Conservation (phyloP, 2,797 vertebrate genomes). For the Macropus fuliginosus region DNA sequence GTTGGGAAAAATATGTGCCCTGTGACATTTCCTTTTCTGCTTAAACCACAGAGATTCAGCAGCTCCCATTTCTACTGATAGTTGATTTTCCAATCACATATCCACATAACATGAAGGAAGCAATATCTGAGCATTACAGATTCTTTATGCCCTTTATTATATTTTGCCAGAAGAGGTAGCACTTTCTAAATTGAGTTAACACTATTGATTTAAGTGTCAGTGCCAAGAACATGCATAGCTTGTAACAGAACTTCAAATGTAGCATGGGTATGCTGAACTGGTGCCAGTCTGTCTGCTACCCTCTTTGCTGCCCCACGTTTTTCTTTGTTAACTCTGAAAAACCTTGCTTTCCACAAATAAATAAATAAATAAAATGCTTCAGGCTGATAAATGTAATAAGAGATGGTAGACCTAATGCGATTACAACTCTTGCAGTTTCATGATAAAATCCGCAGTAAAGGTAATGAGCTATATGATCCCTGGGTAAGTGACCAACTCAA, state of each 20-base stretch:
- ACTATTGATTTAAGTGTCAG: constrained; percentile 74
- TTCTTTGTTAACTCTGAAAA: constrained; percentile 5
- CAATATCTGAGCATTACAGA: background rate
- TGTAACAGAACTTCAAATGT: constrained; percentile 66
- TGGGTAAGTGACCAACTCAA: background rate
- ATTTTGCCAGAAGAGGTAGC: constrained; percentile 1
- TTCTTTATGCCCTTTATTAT: constrained; percentile 67
- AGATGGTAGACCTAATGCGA: background rate
- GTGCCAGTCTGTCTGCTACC: constrained; percentile 74
- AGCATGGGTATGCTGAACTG: constrained; percentile 72
- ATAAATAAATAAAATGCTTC: background rate
- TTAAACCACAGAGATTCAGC: background rate
- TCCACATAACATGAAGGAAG: background rate
- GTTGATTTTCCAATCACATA: background rate
- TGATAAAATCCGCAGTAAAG: background rate
- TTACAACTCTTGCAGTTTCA: background rate
- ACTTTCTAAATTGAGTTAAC: constrained; percentile 77
- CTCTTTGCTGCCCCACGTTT: background rate
- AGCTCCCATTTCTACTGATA: background rate
- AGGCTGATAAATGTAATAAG: background rate
- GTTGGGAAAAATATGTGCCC: background rate
- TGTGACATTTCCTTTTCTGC: background rate
- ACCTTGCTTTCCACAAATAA: background rate
- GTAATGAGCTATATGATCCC: background rate
- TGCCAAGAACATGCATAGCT: constrained; percentile 71